Conservation (phyloP, 2,797 vertebrate species). For the Botia kubotai region DNA sequence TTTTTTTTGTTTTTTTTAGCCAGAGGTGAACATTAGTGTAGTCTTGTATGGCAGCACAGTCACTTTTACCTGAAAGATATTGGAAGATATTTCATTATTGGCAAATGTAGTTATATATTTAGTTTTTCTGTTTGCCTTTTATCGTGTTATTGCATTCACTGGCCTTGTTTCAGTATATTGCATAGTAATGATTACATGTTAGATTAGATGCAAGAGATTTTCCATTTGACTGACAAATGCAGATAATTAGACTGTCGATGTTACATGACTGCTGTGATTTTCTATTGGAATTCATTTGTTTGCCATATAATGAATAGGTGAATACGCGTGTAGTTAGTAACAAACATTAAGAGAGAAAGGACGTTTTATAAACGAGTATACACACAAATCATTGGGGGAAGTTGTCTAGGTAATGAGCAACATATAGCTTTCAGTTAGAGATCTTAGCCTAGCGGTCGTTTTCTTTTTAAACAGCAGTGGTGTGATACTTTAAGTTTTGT, state of each 20-base stretch:
- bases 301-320: conserved; percentile 49
- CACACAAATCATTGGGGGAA: conserved; percentile 5
- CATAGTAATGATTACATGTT: conserved; percentile 21
- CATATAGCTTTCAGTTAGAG: conserved; percentile 68
- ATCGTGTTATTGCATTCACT: conserved; percentile 47
- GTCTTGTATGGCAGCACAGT: conserved; percentile 59
- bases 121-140: conserved; percentile 6
- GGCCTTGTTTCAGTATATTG: conserved; percentile 57
- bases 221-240: conserved; percentile 40
- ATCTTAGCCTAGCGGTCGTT: conserved; percentile 56
- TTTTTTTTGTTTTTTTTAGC: conserved; percentile 18
- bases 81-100: conserved; percentile 40
- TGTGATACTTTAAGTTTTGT: conserved; percentile 63
- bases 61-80: conserved; percentile 60
- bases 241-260: conserved; percentile 62
- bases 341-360: conserved; percentile 25
- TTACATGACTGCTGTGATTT: conserved; percentile 65
- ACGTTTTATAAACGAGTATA: neutral
- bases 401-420: conserved; percentile 42
- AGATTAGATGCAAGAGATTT: conserved; percentile 44
- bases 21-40: conserved; percentile 34
- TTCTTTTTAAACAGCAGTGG: conserved; percentile 56
- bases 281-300: conserved; percentile 43
- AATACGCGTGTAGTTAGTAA: conserved; percentile 28
- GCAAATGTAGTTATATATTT: conserved; percentile 15